Conservation (phyloP, 2,888 invertebrate species). For the Drosophila borealis region DNA sequence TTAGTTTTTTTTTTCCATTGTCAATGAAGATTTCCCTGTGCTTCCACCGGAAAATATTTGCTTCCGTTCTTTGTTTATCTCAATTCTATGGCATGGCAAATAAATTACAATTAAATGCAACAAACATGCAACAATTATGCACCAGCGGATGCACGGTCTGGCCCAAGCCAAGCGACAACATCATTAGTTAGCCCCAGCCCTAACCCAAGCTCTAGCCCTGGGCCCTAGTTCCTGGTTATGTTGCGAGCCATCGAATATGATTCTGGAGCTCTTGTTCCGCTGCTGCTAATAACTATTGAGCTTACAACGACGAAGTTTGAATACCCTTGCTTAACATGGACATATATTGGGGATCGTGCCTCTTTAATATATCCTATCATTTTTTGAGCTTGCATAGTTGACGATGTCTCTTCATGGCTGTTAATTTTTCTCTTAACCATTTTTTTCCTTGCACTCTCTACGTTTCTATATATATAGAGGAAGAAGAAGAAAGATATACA, state of each 20-base stretch:
- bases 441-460: no score
- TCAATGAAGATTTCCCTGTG: constrained; percentile 27
- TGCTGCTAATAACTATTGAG: not conserved
- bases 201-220: constrained; percentile 10
- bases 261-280: constrained; percentile 23
- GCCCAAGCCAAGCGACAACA: constrained; percentile 55
- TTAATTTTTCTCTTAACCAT: no score
- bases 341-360: no score
- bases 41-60: constrained; percentile 79
- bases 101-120: constrained; percentile 78
- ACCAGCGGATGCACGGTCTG: constrained; percentile 64
- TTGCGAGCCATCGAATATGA: constrained; percentile 21
- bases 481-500: no score
- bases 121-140: constrained; percentile 73
- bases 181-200: constrained; percentile 57
- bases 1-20: constrained; percentile 6
- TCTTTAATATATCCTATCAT: not conserved
- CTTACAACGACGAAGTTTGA: not conserved
- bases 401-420: no score
- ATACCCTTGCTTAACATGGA: constrained; percentile 16
- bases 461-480: no score
- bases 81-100: constrained; percentile 62
- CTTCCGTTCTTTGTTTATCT: constrained; percentile 68
- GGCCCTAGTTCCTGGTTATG: constrained; percentile 16
- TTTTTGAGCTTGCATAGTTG: not conserved